A percentile compares a stretch with the other conserved stretches of the same genome.
These are phyloP conservation scores for Lepus townsendii DNA, from an alignment of 2,797 vertebrate genomes.

Conservation along the genomic window DNA sequence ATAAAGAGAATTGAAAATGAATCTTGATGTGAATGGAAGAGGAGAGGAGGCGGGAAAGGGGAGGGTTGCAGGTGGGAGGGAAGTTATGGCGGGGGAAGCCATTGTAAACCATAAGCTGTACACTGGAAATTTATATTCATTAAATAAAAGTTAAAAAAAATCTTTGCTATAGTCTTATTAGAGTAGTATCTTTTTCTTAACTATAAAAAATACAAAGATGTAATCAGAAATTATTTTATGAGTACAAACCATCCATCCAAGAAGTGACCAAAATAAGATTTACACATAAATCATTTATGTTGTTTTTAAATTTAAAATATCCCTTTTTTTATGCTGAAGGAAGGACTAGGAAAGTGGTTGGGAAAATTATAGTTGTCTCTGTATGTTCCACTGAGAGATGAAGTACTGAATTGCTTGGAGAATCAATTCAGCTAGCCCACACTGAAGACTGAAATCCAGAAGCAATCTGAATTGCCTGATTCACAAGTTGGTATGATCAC, in stretches of 20 bases:
- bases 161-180: not conserved
- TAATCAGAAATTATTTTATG: constrained; percentile 6
- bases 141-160: not conserved
- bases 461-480: too few species aligned
- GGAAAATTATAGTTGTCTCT: not conserved
- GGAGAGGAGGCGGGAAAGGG: too few species aligned
- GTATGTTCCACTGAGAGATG: not conserved
- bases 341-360: not conserved
- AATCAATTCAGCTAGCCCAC: too few species aligned
- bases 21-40: too few species aligned
- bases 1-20: too few species aligned
- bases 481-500: too few species aligned
- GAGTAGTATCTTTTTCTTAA: constrained; percentile 1
- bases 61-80: too few species aligned
- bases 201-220: not conserved
- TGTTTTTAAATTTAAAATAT: not conserved
- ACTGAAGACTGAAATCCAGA: too few species aligned
- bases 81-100: too few species aligned
- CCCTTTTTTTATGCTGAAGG: not conserved
- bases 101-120: too few species aligned
- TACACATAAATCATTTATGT: not conserved
- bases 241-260: not conserved
- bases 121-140: too few species aligned
- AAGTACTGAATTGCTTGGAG: too few species aligned
- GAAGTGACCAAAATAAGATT: not conserved